Conservation (phyloP, 2,113 vertebrate genomes). For the Clinocottus analis region DNA sequence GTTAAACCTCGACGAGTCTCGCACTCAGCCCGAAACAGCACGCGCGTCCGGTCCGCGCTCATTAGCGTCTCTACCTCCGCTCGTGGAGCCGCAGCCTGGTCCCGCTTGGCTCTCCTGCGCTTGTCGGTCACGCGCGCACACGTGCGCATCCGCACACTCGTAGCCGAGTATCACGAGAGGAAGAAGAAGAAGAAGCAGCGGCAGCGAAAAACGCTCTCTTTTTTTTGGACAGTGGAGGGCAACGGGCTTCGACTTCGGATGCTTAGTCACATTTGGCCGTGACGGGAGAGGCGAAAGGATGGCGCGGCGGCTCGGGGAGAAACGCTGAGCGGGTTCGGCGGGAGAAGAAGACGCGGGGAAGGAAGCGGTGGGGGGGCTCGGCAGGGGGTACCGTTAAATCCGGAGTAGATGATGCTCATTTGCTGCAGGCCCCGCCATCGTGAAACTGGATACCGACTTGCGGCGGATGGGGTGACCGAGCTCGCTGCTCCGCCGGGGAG, state of each 20-base stretch:
- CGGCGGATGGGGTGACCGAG: conserved; percentile 81
- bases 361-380: not conserved
- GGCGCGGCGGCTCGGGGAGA: conserved; percentile 37
- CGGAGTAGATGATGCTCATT: conserved; percentile 68
- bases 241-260: conserved; percentile 45
- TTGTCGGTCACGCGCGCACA: conserved; percentile 58
- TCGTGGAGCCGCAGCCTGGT: conserved; percentile 10
- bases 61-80: not conserved
- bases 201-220: not conserved
- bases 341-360: conserved; percentile 4
- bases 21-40: not conserved
- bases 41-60: not conserved
- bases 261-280: conserved; percentile 18
- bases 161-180: conserved; percentile 25
- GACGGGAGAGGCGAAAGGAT: conserved; percentile 35
- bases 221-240: not conserved
- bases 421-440: conserved; percentile 78
- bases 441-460: conserved; percentile 75
- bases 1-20: not conserved
- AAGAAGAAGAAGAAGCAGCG: conserved; percentile 7
- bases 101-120: conserved; percentile 32
- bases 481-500: conserved; percentile 77
- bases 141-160: conserved; percentile 43
- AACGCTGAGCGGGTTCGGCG: conserved; percentile 33
- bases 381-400: conserved; percentile 5